Percentiles rank a stretch among this genome's conserved stretches.
These are phyloP conservation scores for Diplodus sargus DNA, from an alignment of 2,797 vertebrate genomes.

Conservation along the genomic window DNA sequence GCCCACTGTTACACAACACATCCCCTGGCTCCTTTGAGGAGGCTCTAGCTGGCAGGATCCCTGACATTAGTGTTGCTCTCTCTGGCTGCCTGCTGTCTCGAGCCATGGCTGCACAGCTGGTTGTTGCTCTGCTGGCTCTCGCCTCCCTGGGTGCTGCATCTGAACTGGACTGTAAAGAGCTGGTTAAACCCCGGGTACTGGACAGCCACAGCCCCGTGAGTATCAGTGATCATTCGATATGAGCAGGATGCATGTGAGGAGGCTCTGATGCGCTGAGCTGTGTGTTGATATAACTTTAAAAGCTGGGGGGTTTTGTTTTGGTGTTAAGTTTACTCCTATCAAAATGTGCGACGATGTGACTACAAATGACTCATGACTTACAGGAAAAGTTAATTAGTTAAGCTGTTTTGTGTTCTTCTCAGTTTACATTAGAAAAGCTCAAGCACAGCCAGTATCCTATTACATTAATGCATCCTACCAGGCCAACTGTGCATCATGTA, in stretches of 20 bases:
- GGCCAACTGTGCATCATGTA: background rate
- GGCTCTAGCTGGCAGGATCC: conserved; percentile 61
- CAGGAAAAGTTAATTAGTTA: background rate
- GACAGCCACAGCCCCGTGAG: conserved; percentile 83
- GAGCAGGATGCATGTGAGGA: conserved; percentile 12
- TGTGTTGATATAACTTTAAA: background rate
- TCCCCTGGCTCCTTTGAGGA: conserved; percentile 51
- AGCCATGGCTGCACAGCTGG: conserved; percentile 79
- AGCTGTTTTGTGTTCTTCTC: background rate
- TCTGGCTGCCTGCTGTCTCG: conserved; percentile 65
- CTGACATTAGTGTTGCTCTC: conserved; percentile 65
- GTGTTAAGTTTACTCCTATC: background rate
- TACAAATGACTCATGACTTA: background rate
- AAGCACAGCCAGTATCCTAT: background rate
- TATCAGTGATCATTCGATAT: conserved; percentile 45
- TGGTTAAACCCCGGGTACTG: conserved; percentile 80
- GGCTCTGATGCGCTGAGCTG: background rate
- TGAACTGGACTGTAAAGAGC: conserved; percentile 75
- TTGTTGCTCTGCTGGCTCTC: conserved; percentile 74
- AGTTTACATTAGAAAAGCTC: background rate
- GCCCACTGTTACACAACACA: conserved; percentile 69
- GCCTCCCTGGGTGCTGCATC: conserved; percentile 72
- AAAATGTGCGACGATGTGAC: background rate
- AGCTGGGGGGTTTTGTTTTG: background rate
- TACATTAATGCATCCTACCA: background rate